These are phyloP conservation scores for Hyperoplus immaculatus DNA, from an alignment of 2,797 vertebrate species.

Conservation along the genomic window DNA sequence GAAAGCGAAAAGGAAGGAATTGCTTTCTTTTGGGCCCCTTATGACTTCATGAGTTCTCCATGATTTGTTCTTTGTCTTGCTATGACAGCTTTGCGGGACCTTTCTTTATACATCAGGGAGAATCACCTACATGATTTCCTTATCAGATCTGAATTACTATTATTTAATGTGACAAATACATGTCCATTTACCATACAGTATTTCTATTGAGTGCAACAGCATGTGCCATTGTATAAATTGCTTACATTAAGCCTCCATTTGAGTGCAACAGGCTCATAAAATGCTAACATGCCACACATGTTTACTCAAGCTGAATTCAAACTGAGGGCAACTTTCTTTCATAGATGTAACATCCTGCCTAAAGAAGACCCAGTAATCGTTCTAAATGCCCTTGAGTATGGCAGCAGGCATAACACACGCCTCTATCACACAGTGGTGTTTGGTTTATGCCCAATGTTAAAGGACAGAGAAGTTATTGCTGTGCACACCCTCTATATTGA, in stretches of 20 bases:
- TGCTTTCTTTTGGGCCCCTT: constrained; percentile 31
- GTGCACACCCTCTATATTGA: constrained; percentile 45
- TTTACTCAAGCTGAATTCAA: constrained; percentile 48
- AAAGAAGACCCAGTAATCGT: constrained; percentile 15
- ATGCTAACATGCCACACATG: constrained; percentile 49
- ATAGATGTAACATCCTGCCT: constrained; percentile 7
- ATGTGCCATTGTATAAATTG: constrained; percentile 54
- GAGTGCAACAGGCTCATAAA: constrained; percentile 55
- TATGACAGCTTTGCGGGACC: constrained; percentile 9
- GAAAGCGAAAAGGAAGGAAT: constrained; percentile 36
- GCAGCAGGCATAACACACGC: constrained; percentile 41
- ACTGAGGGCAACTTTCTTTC: constrained; percentile 16
- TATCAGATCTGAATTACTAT: constrained; percentile 23
- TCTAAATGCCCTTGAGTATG: constrained; percentile 52
- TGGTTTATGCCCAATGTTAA: constrained; percentile 47
- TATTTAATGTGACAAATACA: not conserved
- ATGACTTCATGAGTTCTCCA: constrained; percentile 26
- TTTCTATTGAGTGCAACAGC: constrained; percentile 44
- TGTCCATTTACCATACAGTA: not conserved
- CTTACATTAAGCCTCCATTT: constrained; percentile 48
- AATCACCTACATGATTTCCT: constrained; percentile 8
- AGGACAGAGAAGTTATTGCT: constrained; percentile 50
- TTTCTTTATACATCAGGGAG: constrained; percentile 21
- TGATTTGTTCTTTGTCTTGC: constrained; percentile 19
- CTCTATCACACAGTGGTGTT: constrained; percentile 37